Base-by-base conservation (phyloP, 2,797 vertebrate species). In the Decapterus maruadsi region DNA sequence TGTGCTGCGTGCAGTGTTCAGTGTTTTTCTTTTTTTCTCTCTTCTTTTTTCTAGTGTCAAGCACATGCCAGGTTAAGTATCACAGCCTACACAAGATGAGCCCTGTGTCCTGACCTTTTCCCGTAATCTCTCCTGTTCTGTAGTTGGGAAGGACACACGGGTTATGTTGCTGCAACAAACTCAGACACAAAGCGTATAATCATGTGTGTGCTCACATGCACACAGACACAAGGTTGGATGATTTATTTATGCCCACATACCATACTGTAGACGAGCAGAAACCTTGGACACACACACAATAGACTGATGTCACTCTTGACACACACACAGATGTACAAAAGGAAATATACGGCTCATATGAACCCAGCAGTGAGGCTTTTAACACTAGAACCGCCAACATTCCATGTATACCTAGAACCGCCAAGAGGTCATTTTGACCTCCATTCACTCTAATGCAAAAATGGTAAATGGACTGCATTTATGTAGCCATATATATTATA, bases 91-190 rank as follows among this genome's bases (percentile, higher is more conserved):
- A 62, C 50, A 72, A 48, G 62, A 78, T 67, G 43, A 72, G 65
- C 20, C 63, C 13, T 55, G 74, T 48, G 40, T 78, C 31, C 59
- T 74, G 60, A 63, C 62, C 31, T 84, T 82, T 26, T 69, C 57
- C 46, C n/a, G 20, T 68, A 53, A 55, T 82, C 72, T 76, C 29
- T 29, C 59, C 50, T 65, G 17, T 61, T 74, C 63, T 4, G 40
- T 75, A 68, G 80, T 83, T 78, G 75, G 78, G 68, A 85, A 86
- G 74, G 65, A 81, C 81, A 82, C 46, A 22, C 43, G 14, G 62
- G 69, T 66, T 81, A 53, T 90, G 77, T 90, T 88, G 81, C 63
- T 80, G 73, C 78, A 83, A 82, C 84, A 90, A 72, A 78, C 64
- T 46, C 48, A 66, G 54, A 87, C 70, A 68, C 45, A 66, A 55